phyloP scores from a whole-genome alignment of 2,113 vertebrate species.

The Gyps fulvus region DNA sequence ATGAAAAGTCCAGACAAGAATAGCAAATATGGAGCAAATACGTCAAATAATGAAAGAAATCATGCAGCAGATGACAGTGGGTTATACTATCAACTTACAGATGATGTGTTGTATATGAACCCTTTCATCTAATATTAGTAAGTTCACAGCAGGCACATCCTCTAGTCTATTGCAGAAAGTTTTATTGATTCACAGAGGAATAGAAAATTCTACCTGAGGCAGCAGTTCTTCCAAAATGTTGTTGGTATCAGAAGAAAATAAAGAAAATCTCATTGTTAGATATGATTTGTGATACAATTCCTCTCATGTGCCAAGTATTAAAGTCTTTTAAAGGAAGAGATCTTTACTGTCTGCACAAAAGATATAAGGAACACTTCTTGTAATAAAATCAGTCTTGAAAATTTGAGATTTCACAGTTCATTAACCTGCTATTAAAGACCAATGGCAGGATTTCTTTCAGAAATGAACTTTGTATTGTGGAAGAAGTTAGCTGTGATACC shows the following conservation, averaged over 20 bases:
- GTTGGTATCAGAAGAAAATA: constrained; percentile 40
- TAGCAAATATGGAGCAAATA: not conserved
- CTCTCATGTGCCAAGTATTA: not conserved
- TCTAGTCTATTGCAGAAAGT: constrained; percentile 17
- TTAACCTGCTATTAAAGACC: constrained; percentile 71
- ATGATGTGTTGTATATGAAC: not conserved
- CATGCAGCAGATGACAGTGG: not conserved
- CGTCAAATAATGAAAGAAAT: constrained; percentile 24
- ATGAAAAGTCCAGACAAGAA: not conserved
- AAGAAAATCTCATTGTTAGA: constrained; percentile 28
- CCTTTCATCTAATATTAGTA: constrained; percentile 57
- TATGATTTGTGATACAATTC: constrained; percentile 34
- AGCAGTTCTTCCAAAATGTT: constrained; percentile 44
- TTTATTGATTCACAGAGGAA: constrained; percentile 60
- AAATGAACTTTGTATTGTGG: constrained; percentile 38
- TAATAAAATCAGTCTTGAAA: constrained; percentile 65
- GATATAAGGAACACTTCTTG: not conserved
- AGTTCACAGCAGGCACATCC: not conserved
- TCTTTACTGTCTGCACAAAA: constrained; percentile 10
- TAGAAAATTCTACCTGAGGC: constrained; percentile 37
- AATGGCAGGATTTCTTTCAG: constrained; percentile 45
- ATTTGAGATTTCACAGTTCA: constrained; percentile 71
- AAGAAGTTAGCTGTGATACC: constrained; percentile 27
- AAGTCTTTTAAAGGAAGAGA: not conserved
- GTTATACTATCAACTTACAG: not conserved